Conservation (phyloP, 2,888 invertebrate species). For the Callinectes sapidus region DNA sequence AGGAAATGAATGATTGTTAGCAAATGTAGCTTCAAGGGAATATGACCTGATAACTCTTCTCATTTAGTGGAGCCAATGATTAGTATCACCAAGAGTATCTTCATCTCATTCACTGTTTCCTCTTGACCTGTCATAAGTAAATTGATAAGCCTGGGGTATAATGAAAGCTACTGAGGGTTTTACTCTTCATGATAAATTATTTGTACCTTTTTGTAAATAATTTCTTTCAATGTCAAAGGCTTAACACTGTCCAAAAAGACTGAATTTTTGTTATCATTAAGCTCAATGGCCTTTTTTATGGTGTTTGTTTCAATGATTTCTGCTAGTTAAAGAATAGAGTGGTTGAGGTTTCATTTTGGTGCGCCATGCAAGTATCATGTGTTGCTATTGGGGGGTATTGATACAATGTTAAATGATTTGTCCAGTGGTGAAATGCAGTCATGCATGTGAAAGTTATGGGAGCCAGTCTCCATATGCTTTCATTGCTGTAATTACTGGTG, state of each 20-base stretch:
- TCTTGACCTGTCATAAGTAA: background rate
- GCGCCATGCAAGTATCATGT: background rate
- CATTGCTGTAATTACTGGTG: background rate
- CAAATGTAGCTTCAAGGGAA: background rate
- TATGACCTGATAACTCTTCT: background rate
- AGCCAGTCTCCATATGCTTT: background rate
- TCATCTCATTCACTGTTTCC: background rate
- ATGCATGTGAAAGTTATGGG: background rate
- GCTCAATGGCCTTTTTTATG: background rate
- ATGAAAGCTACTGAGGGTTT: background rate
- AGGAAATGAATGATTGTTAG: background rate
- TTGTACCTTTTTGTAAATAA: background rate
- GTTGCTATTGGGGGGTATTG: background rate
- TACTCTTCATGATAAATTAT: background rate
- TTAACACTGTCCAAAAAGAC: background rate
- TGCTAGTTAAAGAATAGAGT: background rate
- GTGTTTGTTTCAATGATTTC: conserved; percentile 7
- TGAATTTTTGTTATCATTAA: background rate
- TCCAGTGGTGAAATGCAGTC: background rate
- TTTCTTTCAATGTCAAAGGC: background rate
- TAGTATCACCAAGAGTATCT: background rate
- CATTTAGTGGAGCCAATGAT: background rate
- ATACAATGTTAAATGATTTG: background rate
- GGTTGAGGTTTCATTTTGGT: conserved; percentile 22
- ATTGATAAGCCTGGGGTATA: background rate